Base-by-base conservation (phyloP, 2,113 vertebrate genomes). In the Tyrannus savana region DNA sequence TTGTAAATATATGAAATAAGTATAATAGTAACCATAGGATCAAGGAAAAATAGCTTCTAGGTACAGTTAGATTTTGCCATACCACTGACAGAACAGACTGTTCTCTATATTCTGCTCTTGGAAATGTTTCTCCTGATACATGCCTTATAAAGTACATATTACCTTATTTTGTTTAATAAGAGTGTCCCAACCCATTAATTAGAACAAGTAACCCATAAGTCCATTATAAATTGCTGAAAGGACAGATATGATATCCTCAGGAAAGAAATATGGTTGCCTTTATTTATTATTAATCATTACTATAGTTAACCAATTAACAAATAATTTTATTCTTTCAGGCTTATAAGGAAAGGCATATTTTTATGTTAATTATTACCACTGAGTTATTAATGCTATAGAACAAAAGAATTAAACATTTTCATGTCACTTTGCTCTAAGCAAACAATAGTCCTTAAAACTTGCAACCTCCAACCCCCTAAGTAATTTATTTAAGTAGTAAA, bases 281-380 rank as follows among this genome's bases (percentile, higher is more conserved):
- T 95, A 95, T 96, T 95, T 96, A 96, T 94, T 96, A 96, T 96
- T 96, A 86, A 96, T 95, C 44, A 60, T 88, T 86, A 66, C 39
- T 68, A 77, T 41, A 87, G 81, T 90, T 95, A 95, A 79, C 64
- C 63, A 89, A 95, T 96, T 97, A 97, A 77, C 79, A 88, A 93
- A 95, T 49, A 74, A 86, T 47, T 95, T 94, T 76, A 82, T 79
- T 47, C 78, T 95, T 96, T 95, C 87, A 84, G 79, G 82, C 46
- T 94, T 94, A 46, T 67, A 76, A 74, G 53, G 42, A 80, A 56
- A 80, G 69, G 47, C 44, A 47, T 68, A 84, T 72, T 89, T 94
- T 64, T 79, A 37, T 8, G 31, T 74, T 95, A 95, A 89, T 95
- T 80, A 82, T 90, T 83, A 84, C 75, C 69, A 58, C 62, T 74